Evolutionary conservation across 1,140 invertebrate genomes (phyloP).

Genomic region (Muscidifurax raptorellus): DNA sequence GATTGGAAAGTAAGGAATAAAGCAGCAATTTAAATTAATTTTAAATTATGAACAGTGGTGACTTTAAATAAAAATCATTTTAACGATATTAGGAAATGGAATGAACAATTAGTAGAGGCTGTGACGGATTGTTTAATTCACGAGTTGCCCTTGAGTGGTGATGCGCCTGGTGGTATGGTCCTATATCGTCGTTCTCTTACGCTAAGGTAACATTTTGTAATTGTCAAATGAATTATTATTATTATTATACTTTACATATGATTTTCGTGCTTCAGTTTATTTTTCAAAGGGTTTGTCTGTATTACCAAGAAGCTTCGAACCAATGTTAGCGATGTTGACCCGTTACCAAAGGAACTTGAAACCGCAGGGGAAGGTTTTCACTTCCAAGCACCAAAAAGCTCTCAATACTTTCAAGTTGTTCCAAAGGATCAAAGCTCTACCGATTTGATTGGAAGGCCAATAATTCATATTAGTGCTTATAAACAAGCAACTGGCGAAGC

Average conservation of each 20-base stretch:
- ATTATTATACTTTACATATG: background rate
- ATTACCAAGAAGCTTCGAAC: background rate
- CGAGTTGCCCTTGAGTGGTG: conserved; percentile 84
- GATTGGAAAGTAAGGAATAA: conserved; percentile 76
- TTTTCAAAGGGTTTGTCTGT: conserved; percentile 91
- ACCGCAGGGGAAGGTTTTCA: conserved; percentile 80
- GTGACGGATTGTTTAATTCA: conserved; percentile 80
- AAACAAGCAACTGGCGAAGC: conserved; percentile 95
- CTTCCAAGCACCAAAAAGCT: conserved; percentile 79
- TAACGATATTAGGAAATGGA: conserved; percentile 79
- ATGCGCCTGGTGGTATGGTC: conserved; percentile 92
- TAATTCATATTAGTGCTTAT: conserved; percentile 86
- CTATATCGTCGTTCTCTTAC: conserved; percentile 86
- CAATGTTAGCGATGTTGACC: conserved; percentile 55
- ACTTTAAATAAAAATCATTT: background rate
- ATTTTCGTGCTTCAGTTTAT: conserved; percentile 79
- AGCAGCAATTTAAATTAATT: background rate
- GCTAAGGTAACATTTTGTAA: conserved; percentile 73
- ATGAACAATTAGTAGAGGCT: conserved; percentile 80
- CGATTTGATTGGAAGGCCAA: conserved; percentile 87
- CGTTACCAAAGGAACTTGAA: conserved; percentile 77
- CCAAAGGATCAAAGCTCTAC: conserved; percentile 78
- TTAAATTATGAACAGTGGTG: background rate
- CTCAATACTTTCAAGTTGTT: conserved; percentile 87
- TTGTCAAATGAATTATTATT: too few relatives aligned